These are phyloP conservation scores for Cladopsammia gracilis DNA, from an alignment of 64 coral and sea anemone species.

Conservation along the genomic window DNA sequence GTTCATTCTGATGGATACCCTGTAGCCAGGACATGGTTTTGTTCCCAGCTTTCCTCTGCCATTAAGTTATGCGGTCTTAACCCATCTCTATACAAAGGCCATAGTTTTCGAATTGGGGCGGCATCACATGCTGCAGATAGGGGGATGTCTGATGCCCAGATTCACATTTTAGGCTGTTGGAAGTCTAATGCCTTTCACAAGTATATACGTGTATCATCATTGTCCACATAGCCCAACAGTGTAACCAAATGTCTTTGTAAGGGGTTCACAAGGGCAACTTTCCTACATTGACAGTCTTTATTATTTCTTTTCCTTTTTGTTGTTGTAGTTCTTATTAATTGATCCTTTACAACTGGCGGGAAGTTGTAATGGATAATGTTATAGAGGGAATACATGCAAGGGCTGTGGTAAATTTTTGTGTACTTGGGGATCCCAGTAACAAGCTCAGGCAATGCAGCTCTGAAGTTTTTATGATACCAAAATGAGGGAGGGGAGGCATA, in stretches of 20 bases:
- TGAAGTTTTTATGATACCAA: too few species aligned
- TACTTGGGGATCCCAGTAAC: too few species aligned
- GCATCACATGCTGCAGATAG: constrained; percentile 38
- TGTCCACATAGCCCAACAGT: neutral
- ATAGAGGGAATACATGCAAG: neutral
- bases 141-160: constrained; percentile 38
- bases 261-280: too few species aligned
- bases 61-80: constrained; percentile 18
- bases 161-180: constrained; percentile 26
- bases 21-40: neutral
- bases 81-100: constrained; percentile 37
- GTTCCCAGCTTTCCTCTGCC: neutral
- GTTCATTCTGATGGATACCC: neutral
- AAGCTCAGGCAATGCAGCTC: too few species aligned
- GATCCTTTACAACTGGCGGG: constrained; percentile 13
- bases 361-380: neutral
- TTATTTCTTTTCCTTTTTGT: neutral
- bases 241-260: too few species aligned
- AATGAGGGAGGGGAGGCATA: too few species aligned
- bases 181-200: constrained; percentile 39
- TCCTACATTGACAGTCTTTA: neutral
- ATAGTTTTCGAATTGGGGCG: constrained; percentile 53
- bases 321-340: neutral
- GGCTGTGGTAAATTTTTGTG: neutral
- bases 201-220: constrained; percentile 20